Conservation (phyloP, 2,888 invertebrate genomes). For the Rhaphigaster nebulosa region DNA sequence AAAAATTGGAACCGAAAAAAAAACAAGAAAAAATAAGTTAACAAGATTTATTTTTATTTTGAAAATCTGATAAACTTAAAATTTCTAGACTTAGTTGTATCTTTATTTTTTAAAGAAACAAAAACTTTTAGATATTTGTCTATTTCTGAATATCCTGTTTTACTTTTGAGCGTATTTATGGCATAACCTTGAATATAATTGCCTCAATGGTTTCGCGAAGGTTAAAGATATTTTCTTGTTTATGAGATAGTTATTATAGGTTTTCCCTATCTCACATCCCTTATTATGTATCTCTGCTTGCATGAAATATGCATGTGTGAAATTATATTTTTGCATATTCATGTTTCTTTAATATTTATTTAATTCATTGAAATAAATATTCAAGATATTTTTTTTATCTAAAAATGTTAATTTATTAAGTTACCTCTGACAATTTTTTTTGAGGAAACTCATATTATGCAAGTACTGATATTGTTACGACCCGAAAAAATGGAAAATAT, state of each 20-base stretch:
- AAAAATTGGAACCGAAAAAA: background rate
- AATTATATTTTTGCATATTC: background rate
- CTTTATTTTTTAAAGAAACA: background rate
- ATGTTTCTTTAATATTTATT: background rate
- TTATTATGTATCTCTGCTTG: background rate
- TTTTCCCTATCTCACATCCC: background rate
- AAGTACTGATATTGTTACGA: too few species aligned
- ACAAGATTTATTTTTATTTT: background rate
- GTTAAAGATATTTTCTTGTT: slow-evolving; percentile 15
- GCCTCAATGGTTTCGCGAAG: background rate
- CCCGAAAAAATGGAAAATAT: too few species aligned
- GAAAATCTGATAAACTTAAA: background rate
- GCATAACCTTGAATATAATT: background rate
- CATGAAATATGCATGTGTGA: background rate
- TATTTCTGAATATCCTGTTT: background rate
- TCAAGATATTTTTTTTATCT: background rate
- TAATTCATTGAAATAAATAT: background rate
- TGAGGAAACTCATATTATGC: too few species aligned
- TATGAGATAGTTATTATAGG: background rate
- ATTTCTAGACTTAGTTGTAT: background rate
- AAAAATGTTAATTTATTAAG: background rate
- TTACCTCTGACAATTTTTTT: background rate
- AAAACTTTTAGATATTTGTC: background rate
- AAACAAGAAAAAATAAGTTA: background rate
- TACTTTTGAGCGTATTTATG: background rate